Evolutionary conservation across 2,888 invertebrate genomes (phyloP).

Genomic region (Drosophila ustulata): DNA sequence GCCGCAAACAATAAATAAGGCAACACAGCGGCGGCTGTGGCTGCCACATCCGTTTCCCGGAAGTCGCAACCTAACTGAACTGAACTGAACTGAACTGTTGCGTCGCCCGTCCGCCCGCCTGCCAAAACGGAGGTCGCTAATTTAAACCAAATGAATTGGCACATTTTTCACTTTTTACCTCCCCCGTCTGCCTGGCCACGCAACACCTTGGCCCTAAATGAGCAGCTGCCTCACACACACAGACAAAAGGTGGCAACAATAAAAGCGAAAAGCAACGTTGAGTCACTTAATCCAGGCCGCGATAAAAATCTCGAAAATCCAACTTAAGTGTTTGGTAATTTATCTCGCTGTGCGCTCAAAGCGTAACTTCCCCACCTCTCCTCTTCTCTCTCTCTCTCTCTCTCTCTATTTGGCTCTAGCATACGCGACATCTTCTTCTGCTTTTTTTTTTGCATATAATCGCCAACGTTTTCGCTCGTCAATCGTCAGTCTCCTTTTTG

Average conservation of each 20-base stretch:
- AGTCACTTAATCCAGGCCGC: slow-evolving; percentile 81
- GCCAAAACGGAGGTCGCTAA: slow-evolving; percentile 78
- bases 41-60: slow-evolving; percentile 40
- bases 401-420: neutral
- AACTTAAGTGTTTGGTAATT: slow-evolving; percentile 84
- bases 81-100: slow-evolving; percentile 77
- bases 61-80: slow-evolving; percentile 49
- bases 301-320: slow-evolving; percentile 85
- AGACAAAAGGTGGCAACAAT: slow-evolving; percentile 49
- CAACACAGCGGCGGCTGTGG: slow-evolving; percentile 21
- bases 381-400: neutral
- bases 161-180: slow-evolving; percentile 82
- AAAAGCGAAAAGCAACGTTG: slow-evolving; percentile 52
- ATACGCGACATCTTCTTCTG: slow-evolving; percentile 55
- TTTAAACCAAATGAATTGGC: slow-evolving; percentile 85
- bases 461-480: slow-evolving; percentile 35
- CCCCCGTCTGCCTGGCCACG: slow-evolving; percentile 12
- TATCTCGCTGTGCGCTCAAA: slow-evolving; percentile 71
- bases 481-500: slow-evolving; percentile 45
- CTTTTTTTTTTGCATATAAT: slow-evolving; percentile 55
- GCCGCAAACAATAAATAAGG: slow-evolving; percentile 58
- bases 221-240: slow-evolving; percentile 38
- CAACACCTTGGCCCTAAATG: slow-evolving; percentile 55
- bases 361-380: slow-evolving; percentile 21
- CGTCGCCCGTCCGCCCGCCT: slow-evolving; percentile 31